Evolutionary conservation across 2,888 invertebrate species (phyloP).

Genomic region (Diarsia brunnea): DNA sequence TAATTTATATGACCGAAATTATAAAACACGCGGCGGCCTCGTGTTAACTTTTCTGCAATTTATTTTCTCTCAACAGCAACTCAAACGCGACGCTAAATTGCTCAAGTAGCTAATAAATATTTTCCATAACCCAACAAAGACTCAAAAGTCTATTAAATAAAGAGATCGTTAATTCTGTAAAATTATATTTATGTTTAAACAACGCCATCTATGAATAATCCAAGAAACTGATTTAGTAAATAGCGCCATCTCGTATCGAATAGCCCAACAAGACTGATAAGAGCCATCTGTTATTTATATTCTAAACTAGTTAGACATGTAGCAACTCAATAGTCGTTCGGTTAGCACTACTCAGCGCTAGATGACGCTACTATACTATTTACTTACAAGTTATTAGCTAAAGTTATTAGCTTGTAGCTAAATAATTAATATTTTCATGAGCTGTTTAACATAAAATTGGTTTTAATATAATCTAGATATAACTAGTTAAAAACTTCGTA

Average conservation of each 20-base stretch:
- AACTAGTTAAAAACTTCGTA: neutral
- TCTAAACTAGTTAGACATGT: conserved; percentile 7
- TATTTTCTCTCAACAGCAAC: neutral
- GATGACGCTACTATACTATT: conserved; percentile 24
- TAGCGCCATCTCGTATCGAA: conserved; percentile 73
- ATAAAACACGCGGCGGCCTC: neutral
- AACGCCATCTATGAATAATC: conserved; percentile 39
- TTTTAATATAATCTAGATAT: neutral
- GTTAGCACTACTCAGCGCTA: conserved; percentile 44
- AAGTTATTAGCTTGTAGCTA: neutral
- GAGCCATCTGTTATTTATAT: conserved; percentile 71
- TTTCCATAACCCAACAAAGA: neutral
- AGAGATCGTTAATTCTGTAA: no score
- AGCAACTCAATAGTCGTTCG: neutral
- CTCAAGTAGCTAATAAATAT: no score
- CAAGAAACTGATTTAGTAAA: neutral
- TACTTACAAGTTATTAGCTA: neutral
- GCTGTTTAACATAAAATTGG: neutral
- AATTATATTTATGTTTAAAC: rapidly evolving
- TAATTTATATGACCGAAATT: neutral
- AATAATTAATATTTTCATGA: neutral
- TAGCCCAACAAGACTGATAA: conserved; percentile 26
- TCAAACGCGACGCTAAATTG: neutral
- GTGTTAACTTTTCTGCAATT: neutral
- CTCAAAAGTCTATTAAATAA: no score